Conservation (phyloP, 2,113 vertebrate genomes). For the Phoxinus phoxinus region DNA sequence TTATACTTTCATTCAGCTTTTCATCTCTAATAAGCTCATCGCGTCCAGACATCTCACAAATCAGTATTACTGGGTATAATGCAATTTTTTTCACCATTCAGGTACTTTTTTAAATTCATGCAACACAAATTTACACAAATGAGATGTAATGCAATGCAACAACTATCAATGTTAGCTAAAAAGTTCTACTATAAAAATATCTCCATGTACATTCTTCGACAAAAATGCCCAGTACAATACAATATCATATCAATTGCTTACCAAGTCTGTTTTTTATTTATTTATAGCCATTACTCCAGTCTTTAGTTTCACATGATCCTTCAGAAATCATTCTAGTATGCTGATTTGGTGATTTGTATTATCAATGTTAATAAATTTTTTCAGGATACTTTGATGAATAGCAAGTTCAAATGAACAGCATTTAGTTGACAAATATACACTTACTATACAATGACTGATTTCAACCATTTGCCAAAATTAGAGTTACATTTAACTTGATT, state of each 20-base stretch:
- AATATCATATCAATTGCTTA: background rate
- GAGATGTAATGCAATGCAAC: too few relatives aligned
- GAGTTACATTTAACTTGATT: too few relatives aligned
- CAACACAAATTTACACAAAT: too few relatives aligned
- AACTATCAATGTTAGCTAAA: too few relatives aligned
- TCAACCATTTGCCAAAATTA: background rate
- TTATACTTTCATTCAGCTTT: constrained; percentile 52
- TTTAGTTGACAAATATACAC: too few relatives aligned
- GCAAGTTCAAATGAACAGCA: too few relatives aligned
- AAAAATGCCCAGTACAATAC: background rate
- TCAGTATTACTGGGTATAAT: background rate
- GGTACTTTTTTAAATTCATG: background rate
- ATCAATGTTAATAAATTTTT: too few relatives aligned
- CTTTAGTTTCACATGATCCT: background rate
- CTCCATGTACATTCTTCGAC: too few relatives aligned
- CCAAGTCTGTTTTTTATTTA: background rate
- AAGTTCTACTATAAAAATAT: too few relatives aligned
- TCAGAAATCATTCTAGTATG: background rate
- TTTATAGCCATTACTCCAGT: background rate
- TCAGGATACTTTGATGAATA: too few relatives aligned
- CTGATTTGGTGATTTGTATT: too few relatives aligned
- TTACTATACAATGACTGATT: too few relatives aligned
- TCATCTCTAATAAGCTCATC: constrained; percentile 38
- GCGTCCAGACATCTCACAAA: background rate
- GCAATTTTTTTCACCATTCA: background rate